A percentile compares a stretch with the other conserved stretches of the same genome.
phyloP scores from a whole-genome alignment of 92 coral and sea anemone genomes.

The Meandrina meandrites region DNA sequence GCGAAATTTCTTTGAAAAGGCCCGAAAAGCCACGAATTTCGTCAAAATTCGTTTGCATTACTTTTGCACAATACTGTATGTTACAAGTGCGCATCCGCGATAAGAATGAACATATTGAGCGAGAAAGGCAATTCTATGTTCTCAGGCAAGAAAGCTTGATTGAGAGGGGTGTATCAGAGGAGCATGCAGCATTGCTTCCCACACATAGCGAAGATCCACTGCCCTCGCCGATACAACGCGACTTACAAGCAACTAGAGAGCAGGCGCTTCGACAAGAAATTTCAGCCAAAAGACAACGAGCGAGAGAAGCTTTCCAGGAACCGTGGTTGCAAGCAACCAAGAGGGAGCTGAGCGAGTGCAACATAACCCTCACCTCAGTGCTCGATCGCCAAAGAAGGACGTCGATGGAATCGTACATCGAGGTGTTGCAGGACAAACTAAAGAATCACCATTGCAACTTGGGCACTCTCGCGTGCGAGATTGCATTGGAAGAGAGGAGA shows the following conservation, averaged over 20 bases:
- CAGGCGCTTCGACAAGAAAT: background rate
- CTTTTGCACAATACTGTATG: too few relatives aligned
- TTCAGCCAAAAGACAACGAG: background rate
- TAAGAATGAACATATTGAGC: background rate
- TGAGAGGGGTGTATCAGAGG: slow-evolving; percentile 25
- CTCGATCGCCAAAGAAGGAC: background rate
- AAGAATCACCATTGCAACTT: slow-evolving; percentile 19
- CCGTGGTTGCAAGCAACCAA: slow-evolving; percentile 28
- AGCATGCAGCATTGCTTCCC: background rate
- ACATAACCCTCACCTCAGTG: background rate
- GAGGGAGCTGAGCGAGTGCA: slow-evolving; percentile 19
- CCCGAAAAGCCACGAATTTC: too few relatives aligned
- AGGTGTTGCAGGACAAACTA: slow-evolving; percentile 2
- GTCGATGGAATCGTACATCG: background rate
- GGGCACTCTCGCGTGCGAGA: background rate
- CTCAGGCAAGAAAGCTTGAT: slow-evolving; percentile 2
- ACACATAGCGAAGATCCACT: background rate
- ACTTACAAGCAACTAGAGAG: background rate
- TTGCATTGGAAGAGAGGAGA: slow-evolving; percentile 1
- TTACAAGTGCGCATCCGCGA: background rate
- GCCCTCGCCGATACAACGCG: background rate
- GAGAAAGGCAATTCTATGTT: background rate
- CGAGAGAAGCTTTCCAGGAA: slow-evolving; percentile 10
- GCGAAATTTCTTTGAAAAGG: too few relatives aligned
- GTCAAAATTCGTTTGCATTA: too few relatives aligned